Evolutionary conservation across 1,140 invertebrate species (phyloP).

Genomic region (Pygmarrhopalites habei): DNA sequence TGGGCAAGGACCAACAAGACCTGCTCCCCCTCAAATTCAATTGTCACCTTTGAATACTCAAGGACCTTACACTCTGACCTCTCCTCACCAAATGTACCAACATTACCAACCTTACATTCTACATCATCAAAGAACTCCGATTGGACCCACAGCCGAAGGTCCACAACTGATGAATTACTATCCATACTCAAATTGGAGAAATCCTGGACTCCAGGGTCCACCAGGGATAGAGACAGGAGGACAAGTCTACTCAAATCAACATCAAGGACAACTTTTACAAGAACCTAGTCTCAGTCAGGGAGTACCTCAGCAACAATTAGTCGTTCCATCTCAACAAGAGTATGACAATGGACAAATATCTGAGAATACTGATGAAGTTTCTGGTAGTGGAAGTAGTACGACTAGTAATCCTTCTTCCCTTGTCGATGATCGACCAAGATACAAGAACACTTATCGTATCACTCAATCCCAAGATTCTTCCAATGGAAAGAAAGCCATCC

Average conservation of each 20-base stretch:
- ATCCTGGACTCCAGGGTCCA: too few species aligned
- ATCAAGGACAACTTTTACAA: too few species aligned
- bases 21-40: not conserved
- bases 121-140: not conserved
- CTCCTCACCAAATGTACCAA: not conserved
- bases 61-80: not conserved
- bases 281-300: too few species aligned
- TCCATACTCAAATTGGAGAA: too few species aligned
- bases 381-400: not conserved
- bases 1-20: not conserved
- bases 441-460: slow-evolving; percentile 20
- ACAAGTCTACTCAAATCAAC: too few species aligned
- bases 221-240: too few species aligned
- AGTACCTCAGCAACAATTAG: not conserved
- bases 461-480: not conserved
- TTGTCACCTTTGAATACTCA: not conserved
- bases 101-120: too few species aligned
- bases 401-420: too few species aligned
- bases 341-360: too few species aligned
- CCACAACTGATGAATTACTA: too few species aligned
- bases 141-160: not conserved
- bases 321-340: too few species aligned
- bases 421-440: slow-evolving; percentile 11
- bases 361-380: not conserved
- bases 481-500: slow-evolving; percentile 21